Evolutionary conservation across 2,113 vertebrate species (phyloP).

Genomic region (Microcebus ravelobensis): DNA sequence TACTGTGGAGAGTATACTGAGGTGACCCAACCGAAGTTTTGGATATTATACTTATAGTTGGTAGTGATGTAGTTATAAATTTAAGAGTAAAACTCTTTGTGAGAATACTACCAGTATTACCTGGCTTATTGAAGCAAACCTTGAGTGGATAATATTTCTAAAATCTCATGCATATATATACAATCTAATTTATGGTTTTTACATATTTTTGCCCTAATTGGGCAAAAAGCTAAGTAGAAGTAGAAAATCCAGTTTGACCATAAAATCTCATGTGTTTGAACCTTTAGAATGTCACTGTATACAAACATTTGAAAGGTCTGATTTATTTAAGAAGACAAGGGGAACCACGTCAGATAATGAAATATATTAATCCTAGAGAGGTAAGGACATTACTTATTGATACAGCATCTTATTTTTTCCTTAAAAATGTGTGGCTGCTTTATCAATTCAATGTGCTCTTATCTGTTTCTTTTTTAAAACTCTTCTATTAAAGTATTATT

Average conservation of each 20-base stretch:
- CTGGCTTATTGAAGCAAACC: constrained; percentile 40
- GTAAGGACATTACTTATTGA: constrained; percentile 67
- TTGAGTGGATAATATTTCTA: neutral
- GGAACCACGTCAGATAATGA: constrained; percentile 82
- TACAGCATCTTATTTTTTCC: neutral
- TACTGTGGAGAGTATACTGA: neutral
- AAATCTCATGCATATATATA: constrained; percentile 21
- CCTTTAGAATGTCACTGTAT: constrained; percentile 80
- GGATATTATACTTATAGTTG: neutral
- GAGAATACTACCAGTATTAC: neutral
- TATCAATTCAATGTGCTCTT: neutral
- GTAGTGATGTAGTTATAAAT: neutral
- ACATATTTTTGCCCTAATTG: constrained; percentile 47
- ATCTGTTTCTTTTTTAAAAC: constrained; percentile 8
- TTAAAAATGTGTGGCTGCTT: constrained; percentile 9
- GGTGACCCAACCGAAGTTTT: neutral
- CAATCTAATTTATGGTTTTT: constrained; percentile 23
- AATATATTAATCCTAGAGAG: constrained; percentile 85
- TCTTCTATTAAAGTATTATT: neutral
- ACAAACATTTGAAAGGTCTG: constrained; percentile 82
- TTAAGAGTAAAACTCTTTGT: constrained; percentile 1
- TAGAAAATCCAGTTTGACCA: neutral
- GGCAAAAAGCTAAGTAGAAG: neutral
- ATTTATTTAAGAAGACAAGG: constrained; percentile 77
- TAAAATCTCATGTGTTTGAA: constrained; percentile 56